Conservation (phyloP, 2,113 vertebrate genomes). For the Heteronetta atricapilla region DNA sequence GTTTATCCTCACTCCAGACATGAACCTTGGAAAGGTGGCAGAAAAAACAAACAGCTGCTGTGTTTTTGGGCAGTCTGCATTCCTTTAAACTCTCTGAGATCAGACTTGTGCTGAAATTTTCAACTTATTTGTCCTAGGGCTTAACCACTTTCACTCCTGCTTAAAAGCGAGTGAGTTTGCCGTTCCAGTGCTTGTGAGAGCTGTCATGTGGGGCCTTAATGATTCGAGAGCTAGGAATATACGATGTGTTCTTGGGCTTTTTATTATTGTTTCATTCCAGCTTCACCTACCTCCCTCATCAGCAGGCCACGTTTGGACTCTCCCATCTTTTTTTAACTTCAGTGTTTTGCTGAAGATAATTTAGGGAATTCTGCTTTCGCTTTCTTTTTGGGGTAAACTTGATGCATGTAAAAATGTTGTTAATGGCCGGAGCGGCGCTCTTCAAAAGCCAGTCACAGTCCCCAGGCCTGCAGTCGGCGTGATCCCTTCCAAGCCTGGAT, state of each 20-base stretch:
- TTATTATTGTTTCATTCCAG: constrained; percentile 63
- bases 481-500: neutral
- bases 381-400: neutral
- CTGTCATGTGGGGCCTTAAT: constrained; percentile 57
- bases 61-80: constrained; percentile 79
- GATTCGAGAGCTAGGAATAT: constrained; percentile 58
- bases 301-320: constrained; percentile 49
- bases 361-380: constrained; percentile 5
- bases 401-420: constrained; percentile 16
- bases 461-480: neutral
- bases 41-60: constrained; percentile 78
- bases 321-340: neutral
- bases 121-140: constrained; percentile 72
- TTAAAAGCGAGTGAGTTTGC: constrained; percentile 67
- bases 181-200: constrained; percentile 41
- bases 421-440: neutral
- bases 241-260: constrained; percentile 61
- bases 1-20: constrained; percentile 79
- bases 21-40: constrained; percentile 80
- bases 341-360: constrained; percentile 9
- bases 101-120: constrained; percentile 72
- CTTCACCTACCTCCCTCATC: constrained; percentile 32
- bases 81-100: constrained; percentile 77
- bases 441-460: neutral
- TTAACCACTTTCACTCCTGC: constrained; percentile 74